These are phyloP conservation scores for Fringilla coelebs DNA, from an alignment of 2,797 vertebrate genomes.

Conservation along the genomic window DNA sequence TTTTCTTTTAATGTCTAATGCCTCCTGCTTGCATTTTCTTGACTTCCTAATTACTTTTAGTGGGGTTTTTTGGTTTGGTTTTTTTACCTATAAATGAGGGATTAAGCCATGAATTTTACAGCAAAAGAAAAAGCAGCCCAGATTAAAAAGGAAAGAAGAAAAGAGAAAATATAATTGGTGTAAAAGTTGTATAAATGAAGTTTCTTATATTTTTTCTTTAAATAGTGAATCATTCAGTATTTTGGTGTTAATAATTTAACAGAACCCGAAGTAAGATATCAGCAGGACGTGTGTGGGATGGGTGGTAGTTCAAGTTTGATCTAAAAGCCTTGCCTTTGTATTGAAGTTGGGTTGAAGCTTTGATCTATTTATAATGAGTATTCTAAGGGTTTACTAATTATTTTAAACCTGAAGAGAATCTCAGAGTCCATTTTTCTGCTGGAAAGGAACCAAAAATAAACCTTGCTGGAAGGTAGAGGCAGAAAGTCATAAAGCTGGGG, in stretches of 20 bases:
- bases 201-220: slow-evolving; percentile 50
- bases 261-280: slow-evolving; percentile 59
- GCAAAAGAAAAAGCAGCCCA: not conserved
- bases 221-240: slow-evolving; percentile 69
- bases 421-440: slow-evolving; percentile 26
- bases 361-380: slow-evolving; percentile 73
- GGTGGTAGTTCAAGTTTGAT: slow-evolving; percentile 60
- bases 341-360: slow-evolving; percentile 56
- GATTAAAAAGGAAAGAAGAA: not conserved
- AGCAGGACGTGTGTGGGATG: slow-evolving; percentile 44
- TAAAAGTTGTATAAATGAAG: slow-evolving; percentile 47
- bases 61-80: not conserved
- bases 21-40: not conserved
- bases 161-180: not conserved
- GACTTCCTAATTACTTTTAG: not conserved
- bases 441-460: slow-evolving; percentile 45
- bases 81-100: not conserved
- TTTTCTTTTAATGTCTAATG: not conserved
- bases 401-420: slow-evolving; percentile 65
- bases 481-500: slow-evolving; percentile 9
- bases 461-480: slow-evolving; percentile 43
- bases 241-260: slow-evolving; percentile 71
- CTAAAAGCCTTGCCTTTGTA: slow-evolving; percentile 68
- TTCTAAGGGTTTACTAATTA: slow-evolving; percentile 70
- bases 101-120: not conserved